A percentile compares a stretch with the other conserved stretches of the same genome.
These are phyloP conservation scores for Dinothrombium tinctorium DNA, from an alignment of 1,140 invertebrate genomes.

Conservation along the genomic window DNA sequence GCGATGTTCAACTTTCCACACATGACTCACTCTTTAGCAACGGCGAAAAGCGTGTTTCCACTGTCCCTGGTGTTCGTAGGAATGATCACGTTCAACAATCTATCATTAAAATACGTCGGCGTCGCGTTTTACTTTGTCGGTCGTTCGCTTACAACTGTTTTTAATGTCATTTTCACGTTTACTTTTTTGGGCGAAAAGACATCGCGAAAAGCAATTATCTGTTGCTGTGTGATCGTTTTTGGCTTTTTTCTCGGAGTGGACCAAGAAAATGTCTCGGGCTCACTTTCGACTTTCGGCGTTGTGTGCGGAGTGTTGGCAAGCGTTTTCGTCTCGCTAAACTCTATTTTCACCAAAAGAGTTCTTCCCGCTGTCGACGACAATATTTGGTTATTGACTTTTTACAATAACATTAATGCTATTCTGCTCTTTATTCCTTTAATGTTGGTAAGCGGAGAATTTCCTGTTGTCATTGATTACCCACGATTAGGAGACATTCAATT, in stretches of 20 bases:
- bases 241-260: constrained; percentile 87
- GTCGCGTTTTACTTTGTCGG: constrained; percentile 97
- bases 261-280: constrained; percentile 69
- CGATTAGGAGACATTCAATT: constrained; percentile 38
- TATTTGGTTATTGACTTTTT: constrained; percentile 52
- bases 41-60: constrained; percentile 44
- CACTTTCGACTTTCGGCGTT: constrained; percentile 63
- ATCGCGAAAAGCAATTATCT: constrained; percentile 49
- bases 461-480: constrained; percentile 40
- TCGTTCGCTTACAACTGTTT: constrained; percentile 87
- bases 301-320: constrained; percentile 80
- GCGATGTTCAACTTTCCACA: background rate
- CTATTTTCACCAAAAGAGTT: constrained; percentile 81
- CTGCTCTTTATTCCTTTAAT: constrained; percentile 78
- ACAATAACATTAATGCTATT: constrained; percentile 85
- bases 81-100: constrained; percentile 92
- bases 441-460: constrained; percentile 53
- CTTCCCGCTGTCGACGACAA: constrained; percentile 59
- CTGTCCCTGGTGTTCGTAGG: constrained; percentile 73
- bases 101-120: constrained; percentile 86
- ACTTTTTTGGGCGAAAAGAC: constrained; percentile 53
- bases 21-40: background rate
- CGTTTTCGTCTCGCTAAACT: constrained; percentile 72
- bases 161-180: constrained; percentile 77
- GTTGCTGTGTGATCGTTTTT: constrained; percentile 62